Conservation (phyloP, 2,113 vertebrate genomes). For the Buteo buteo region DNA sequence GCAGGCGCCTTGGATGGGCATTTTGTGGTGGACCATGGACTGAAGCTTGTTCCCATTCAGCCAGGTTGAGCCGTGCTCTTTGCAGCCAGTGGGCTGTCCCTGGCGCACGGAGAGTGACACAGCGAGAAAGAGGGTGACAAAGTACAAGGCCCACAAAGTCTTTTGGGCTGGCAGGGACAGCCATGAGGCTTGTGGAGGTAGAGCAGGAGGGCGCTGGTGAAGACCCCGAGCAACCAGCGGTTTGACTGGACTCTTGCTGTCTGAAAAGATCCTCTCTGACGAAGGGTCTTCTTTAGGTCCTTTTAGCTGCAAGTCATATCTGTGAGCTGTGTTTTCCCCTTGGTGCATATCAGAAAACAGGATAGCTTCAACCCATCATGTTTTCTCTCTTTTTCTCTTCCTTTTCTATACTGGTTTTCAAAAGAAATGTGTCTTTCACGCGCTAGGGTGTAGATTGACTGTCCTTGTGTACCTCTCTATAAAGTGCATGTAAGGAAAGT, state of each 20-base stretch:
- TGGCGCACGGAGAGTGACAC: fast-evolving
- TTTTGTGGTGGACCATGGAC: neutral
- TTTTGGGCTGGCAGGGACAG: neutral
- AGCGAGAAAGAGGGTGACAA: neutral
- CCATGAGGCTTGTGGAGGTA: neutral
- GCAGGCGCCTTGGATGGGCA: neutral
- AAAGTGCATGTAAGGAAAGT: neutral
- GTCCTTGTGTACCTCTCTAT: neutral
- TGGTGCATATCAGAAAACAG: neutral
- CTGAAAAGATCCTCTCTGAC: neutral
- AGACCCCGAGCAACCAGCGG: fast-evolving
- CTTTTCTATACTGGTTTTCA: neutral
- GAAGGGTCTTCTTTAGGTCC: neutral
- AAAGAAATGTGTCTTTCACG: neutral
- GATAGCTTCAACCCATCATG: neutral
- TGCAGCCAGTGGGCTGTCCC: fast-evolving
- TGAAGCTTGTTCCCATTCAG: neutral
- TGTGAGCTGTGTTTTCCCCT: neutral
- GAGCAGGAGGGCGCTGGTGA: neutral
- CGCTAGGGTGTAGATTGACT: neutral
- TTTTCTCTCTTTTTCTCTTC: neutral
- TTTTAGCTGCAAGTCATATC: neutral
- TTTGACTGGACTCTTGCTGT: neutral
- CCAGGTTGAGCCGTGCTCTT: fast-evolving
- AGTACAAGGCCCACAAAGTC: neutral